phyloP scores from a whole-genome alignment of 1,140 invertebrate genomes.

The Neodiprion pinetum region DNA sequence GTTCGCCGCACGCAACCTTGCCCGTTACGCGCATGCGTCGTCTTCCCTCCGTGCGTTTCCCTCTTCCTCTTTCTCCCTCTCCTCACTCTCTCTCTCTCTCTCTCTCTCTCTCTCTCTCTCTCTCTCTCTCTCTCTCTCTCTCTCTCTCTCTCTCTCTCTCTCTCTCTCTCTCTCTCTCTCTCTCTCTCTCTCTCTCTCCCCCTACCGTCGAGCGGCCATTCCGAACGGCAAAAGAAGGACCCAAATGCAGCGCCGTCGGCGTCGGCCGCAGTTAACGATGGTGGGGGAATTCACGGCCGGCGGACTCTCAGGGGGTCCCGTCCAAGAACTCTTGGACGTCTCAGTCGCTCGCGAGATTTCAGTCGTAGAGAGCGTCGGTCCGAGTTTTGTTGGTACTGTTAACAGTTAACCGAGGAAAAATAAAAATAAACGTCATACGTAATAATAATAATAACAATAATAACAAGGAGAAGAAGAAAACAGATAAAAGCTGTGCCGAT shows the following conservation, averaged over 20 bases:
- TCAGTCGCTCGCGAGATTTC: conserved; percentile 9
- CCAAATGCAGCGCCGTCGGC: not conserved
- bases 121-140: not conserved
- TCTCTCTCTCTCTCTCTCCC: not conserved
- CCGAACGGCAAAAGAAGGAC: conserved; percentile 10
- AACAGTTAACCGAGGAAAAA: not conserved
- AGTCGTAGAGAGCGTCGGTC: not conserved
- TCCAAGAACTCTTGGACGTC: conserved; percentile 16
- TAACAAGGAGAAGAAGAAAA: no score
- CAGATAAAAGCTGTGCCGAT: no score
- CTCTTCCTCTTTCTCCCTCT: not conserved
- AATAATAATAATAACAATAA: no score
- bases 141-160: not conserved
- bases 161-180: not conserved
- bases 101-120: conserved; percentile 18
- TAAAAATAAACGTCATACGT: no score
- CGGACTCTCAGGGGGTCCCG: conserved; percentile 17
- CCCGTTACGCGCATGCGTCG: conserved; percentile 6
- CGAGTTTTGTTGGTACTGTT: not conserved
- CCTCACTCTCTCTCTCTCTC: not conserved
- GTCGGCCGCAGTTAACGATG: not conserved
- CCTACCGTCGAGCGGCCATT: not conserved
- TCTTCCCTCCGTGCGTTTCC: not conserved
- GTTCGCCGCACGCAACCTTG: not conserved
- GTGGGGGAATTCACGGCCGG: not conserved